A percentile compares a stretch with the other conserved stretches of the same genome.
phyloP scores from a whole-genome alignment of 2,888 invertebrate genomes.

The Cephus nigrinus region DNA sequence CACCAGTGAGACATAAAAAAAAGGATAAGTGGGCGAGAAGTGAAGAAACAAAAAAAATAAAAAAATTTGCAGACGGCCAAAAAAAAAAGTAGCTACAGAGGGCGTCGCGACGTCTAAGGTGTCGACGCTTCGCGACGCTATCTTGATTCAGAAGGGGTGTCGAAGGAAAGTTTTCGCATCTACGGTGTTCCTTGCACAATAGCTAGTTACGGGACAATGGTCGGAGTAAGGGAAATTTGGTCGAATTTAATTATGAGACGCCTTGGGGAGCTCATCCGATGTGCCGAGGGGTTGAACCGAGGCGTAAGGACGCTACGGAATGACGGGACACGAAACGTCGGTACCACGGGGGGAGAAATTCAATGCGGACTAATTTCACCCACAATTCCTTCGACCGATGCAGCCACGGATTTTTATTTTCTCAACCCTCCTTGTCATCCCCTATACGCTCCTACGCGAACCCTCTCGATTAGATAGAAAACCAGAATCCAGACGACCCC shows the following conservation, averaged over 20 bases:
- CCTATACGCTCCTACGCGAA: background rate
- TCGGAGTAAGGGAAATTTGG: conserved; percentile 60
- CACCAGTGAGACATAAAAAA: background rate
- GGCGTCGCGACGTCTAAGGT: background rate
- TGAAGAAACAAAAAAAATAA: background rate
- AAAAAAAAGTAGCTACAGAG: background rate
- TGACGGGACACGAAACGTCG: conserved; percentile 4
- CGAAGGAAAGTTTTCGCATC: conserved; percentile 51
- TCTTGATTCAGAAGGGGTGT: conserved; percentile 1
- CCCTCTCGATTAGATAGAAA: background rate
- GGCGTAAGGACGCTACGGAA: conserved; percentile 17
- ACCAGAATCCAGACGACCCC: background rate
- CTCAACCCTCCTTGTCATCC: background rate
- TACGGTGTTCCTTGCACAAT: conserved; percentile 59
- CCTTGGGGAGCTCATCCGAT: conserved; percentile 58
- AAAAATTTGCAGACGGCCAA: conserved; percentile 8
- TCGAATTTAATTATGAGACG: conserved; percentile 66
- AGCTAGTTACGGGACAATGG: conserved; percentile 66
- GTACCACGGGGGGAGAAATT: conserved; percentile 59
- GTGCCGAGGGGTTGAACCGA: conserved; percentile 39
- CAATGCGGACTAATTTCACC: conserved; percentile 65
- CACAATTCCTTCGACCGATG: conserved; percentile 49
- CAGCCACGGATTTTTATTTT: conserved; percentile 32
- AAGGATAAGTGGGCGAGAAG: conserved; percentile 1
- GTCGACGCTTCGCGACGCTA: background rate